Evolutionary conservation across 2,888 invertebrate genomes (phyloP).

Genomic region (Trissolcus japonicus): DNA sequence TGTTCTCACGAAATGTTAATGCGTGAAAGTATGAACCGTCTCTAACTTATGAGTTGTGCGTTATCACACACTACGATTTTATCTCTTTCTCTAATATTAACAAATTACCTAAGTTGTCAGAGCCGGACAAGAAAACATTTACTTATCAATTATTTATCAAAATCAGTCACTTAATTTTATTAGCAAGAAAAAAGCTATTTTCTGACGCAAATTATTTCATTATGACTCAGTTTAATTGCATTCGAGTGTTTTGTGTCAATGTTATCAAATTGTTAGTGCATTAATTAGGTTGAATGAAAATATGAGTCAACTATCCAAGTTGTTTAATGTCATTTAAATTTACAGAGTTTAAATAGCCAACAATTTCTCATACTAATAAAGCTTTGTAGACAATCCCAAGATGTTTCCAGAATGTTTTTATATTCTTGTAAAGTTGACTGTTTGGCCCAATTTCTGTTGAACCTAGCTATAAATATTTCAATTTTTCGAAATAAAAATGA

Average conservation of each 20-base stretch:
- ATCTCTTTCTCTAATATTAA: constrained; percentile 55
- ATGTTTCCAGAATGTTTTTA: constrained; percentile 50
- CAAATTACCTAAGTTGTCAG: constrained; percentile 32
- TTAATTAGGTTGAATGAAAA: constrained; percentile 17
- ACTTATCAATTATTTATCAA: not conserved
- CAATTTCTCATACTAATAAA: constrained; percentile 17
- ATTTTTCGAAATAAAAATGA: not conserved
- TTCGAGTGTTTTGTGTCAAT: constrained; percentile 15
- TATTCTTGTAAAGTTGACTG: constrained; percentile 45
- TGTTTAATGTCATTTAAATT: constrained; percentile 22
- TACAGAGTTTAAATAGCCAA: constrained; percentile 23
- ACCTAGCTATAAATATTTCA: constrained; percentile 11
- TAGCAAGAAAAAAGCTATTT: not conserved
- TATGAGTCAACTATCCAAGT: constrained; percentile 8
- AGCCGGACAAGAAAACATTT: constrained; percentile 2
- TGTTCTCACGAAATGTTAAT: constrained; percentile 59
- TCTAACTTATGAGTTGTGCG: constrained; percentile 60
- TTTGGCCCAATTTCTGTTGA: constrained; percentile 30
- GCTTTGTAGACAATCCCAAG: constrained; percentile 21
- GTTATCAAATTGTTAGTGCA: constrained; percentile 9
- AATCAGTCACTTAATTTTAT: constrained; percentile 1
- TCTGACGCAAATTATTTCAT: constrained; percentile 4
- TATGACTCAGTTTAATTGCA: constrained; percentile 15
- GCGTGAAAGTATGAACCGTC: constrained; percentile 62
- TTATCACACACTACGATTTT: constrained; percentile 56